Conservation (phyloP, 2,888 invertebrate species). For the Bruchidius siliquastri region DNA sequence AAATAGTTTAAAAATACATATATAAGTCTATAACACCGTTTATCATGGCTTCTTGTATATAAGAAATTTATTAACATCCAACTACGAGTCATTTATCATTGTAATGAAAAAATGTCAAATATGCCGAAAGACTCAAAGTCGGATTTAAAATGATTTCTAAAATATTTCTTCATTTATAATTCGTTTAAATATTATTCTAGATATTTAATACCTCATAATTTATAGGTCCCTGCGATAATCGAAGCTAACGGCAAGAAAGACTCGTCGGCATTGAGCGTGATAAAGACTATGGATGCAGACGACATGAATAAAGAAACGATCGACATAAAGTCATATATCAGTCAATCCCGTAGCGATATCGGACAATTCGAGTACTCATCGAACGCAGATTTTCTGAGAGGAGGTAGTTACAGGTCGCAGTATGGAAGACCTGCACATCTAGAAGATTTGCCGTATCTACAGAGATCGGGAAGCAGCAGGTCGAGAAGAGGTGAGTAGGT, state of each 20-base stretch:
- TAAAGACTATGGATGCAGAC: constrained; percentile 20
- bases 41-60: too few species aligned
- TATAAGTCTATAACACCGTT: too few species aligned
- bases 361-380: constrained; percentile 43
- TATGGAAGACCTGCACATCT: constrained; percentile 56
- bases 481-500: constrained; percentile 43
- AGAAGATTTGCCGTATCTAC: constrained; percentile 43
- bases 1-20: too few species aligned
- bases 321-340: constrained; percentile 68
- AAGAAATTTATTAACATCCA: too few species aligned
- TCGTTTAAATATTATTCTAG: too few species aligned
- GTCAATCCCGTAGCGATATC: constrained; percentile 69
- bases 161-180: too few species aligned
- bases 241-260: constrained; percentile 34
- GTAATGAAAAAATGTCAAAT: too few species aligned
- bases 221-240: constrained; percentile 58
- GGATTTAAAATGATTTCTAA: too few species aligned
- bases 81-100: too few species aligned
- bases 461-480: constrained; percentile 46
- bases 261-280: constrained; percentile 26
- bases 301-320: constrained; percentile 55
- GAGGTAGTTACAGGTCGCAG: constrained; percentile 68
- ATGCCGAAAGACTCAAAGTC: too few species aligned
- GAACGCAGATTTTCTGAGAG: constrained; percentile 55
- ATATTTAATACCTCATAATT: not conserved